Conservation (phyloP, 2,797 vertebrate genomes). For the Falco columbarius region DNA sequence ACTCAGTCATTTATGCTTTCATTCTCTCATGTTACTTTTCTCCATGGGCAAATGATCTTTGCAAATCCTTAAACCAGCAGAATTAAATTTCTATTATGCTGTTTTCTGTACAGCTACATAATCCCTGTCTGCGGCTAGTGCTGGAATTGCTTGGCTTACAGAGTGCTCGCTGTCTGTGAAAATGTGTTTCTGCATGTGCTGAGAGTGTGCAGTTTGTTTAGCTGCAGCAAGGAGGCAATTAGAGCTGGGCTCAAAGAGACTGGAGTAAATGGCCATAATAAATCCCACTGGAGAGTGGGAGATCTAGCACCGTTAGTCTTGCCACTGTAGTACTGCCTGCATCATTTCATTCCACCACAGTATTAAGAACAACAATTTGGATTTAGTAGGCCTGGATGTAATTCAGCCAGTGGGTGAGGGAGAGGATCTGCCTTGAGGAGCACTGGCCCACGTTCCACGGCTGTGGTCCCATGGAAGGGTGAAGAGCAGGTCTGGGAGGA, state of each 20-base stretch:
- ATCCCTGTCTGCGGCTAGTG: background rate
- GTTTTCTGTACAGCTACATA: background rate
- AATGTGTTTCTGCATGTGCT: background rate
- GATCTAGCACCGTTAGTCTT: background rate
- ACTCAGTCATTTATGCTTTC: background rate
- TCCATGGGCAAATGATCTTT: background rate
- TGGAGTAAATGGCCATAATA: background rate
- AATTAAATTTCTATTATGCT: background rate
- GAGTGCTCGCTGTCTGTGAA: background rate
- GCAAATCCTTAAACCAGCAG: background rate
- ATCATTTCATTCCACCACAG: fast-evolving
- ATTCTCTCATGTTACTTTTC: background rate
- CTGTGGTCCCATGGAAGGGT: background rate
- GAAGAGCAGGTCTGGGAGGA: background rate
- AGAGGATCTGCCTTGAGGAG: background rate
- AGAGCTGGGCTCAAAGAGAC: background rate
- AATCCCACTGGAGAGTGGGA: background rate
- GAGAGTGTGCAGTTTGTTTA: background rate
- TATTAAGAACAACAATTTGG: background rate
- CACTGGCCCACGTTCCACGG: fast-evolving
- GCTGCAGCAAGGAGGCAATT: background rate
- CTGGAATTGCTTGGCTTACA: background rate
- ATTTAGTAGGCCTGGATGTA: background rate
- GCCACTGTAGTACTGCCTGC: background rate
- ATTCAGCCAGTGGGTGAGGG: background rate